Conservation (phyloP, 2,888 invertebrate species). For the Agonum fuliginosum region DNA sequence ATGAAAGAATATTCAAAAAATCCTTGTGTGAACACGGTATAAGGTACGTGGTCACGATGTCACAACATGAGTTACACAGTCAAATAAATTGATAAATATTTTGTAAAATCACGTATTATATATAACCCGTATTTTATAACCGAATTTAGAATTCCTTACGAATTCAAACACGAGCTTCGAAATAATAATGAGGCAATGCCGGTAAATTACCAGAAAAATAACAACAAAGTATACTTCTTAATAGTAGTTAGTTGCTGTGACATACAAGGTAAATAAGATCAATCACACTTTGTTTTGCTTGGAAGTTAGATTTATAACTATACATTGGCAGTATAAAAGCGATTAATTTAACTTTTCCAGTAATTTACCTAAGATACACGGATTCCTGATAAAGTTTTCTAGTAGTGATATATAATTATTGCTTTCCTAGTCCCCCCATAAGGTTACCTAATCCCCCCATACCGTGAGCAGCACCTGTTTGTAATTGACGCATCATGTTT, state of each 20-base stretch:
- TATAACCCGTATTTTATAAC: not conserved
- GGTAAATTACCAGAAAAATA: not conserved
- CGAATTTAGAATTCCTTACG: not conserved
- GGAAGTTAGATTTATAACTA: not conserved
- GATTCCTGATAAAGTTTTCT: no score
- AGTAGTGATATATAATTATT: conserved; percentile 50
- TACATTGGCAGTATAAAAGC: conserved; percentile 10
- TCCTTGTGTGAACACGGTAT: no score
- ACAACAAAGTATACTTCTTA: no score
- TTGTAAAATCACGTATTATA: not conserved
- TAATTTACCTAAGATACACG: not conserved
- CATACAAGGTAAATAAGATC: not conserved
- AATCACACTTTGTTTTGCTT: not conserved
- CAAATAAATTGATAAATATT: not conserved
- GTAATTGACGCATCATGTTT: conserved; percentile 97
- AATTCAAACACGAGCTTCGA: not conserved
- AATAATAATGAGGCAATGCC: not conserved
- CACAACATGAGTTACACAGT: not conserved
- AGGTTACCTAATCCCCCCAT: conserved; percentile 74
- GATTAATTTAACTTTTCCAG: not conserved
- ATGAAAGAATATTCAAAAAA: no score
- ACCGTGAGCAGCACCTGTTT: conserved; percentile 78
- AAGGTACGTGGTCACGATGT: not conserved
- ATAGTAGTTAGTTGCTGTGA: not conserved
- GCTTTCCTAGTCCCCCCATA: conserved; percentile 77